Base-by-base conservation (phyloP, 2,113 vertebrate genomes). In the Propithecus coquereli region DNA sequence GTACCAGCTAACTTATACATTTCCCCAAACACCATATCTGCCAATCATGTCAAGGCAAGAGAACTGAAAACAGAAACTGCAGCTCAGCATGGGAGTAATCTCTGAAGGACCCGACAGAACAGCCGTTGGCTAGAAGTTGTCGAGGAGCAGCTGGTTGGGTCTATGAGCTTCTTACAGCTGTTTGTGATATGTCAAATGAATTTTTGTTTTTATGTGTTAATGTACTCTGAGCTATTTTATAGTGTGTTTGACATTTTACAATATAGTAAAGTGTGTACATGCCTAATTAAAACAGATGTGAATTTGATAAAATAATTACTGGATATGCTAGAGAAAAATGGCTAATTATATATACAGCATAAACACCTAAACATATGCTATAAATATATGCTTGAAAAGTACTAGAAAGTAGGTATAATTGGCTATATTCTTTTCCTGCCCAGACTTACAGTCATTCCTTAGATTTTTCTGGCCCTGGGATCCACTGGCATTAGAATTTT, bases 281-380 rank as follows among this genome's bases (percentile, higher is more conserved):
- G 97, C 93, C 91, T 97, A 96, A 97, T 97, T 98, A 95, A 97
- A 97, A 97, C 96, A 98, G 97, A 97, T 98, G 97, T 95, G 96
- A 74, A 92, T 96, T 96, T 96, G 97, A 97, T 97, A 96, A 98
- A 97, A 97, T 97, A 97, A 98, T 96, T 96, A 97, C 89, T 96
- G 96, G 96, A 97, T 97, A 97, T 66, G 43, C 82, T 45, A 50
- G 96, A 97, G 96, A 98, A 96, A 95, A 98, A 97, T 82, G 92
- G 74, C 93, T 97, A 96, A 96, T 96, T 97, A 97, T 40, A 54
- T 71, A 40, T 82, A 57, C 66, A 66, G 77, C 68, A 23, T 70
- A 96, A 95, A 96, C 70, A 97, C 94, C 93, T 82, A 94, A 92
- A 94, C 65, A 92, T 23, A 23, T 1, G 57, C 57, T 93, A 90